Evolutionary conservation across 2,797 vertebrate species (phyloP), one percentile per base, ranked within the genome.

Genomic region (Enoplosus armatus): DNA sequence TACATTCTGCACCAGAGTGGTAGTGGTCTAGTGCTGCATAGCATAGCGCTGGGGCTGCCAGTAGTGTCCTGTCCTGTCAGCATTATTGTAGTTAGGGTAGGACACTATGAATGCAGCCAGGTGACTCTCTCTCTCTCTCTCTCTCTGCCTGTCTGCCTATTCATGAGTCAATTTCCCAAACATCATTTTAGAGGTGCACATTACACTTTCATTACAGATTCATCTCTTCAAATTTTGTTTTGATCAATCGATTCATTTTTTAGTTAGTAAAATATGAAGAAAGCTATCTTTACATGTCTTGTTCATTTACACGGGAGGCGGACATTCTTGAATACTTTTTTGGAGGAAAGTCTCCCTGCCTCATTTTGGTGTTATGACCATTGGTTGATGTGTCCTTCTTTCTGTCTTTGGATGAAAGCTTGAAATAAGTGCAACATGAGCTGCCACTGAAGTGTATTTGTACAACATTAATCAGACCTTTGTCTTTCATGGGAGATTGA

Each of bases 1-100:
- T 55, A 47, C 47, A 0, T 29, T n/a, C 69, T 66, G 75, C 76
- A 68, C 69, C 54, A 33, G 56, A 3, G 35, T 58, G 41, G 11
- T 71, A 14, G 58, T 61, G 81, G 59, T 76, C 29, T 53, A 27
- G 45, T 84, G 71, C 79, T 79, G 79, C 87, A 79, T 75, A 78
- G 75, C 10, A 48, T 67, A 77, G 75, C 20, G 37, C 59, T 22
- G 45, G 27, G 41, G 31, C 59, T 74, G 70, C 75, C 72, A n/a
- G 55, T 65, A 39, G 62, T 8, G 8, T 81, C 59, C 77, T 85
- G 88, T 83, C 77, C 51, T 54, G 76, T 89, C 90, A 91, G 88
- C 81, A 55, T 75, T 83, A 74, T 75, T 61, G 65, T 22, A 15
- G 14, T 31, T 2, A 0, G 50, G 50, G 77, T 63, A 66, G 77